Conservation (phyloP, 2,797 vertebrate genomes). For the Malacoctenus gilli region DNA sequence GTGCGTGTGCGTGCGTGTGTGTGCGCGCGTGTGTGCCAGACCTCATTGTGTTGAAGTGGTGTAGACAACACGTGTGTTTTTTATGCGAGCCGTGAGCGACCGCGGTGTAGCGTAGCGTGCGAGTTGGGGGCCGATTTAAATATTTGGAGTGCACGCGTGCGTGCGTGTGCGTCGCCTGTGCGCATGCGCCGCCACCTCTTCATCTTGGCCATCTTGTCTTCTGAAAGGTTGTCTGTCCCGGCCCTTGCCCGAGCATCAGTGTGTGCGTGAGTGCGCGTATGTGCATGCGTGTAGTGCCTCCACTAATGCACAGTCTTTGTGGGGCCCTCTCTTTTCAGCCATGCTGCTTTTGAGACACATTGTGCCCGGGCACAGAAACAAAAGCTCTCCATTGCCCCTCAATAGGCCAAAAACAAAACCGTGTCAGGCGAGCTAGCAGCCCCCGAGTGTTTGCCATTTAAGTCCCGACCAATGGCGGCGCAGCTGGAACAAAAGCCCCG, state of each 20-base stretch:
- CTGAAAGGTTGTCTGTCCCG: conserved; percentile 54
- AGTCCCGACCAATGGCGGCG: conserved; percentile 73
- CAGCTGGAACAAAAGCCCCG: conserved; percentile 73
- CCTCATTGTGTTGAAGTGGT: conserved; percentile 59
- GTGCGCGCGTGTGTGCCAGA: conserved; percentile 22
- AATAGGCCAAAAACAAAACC: conserved; percentile 80
- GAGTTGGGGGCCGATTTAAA: no score
- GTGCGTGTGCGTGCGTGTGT: conserved; percentile 27
- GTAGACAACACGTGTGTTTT: conserved; percentile 54
- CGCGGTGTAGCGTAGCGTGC: conserved; percentile 30
- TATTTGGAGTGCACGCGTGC: conserved; percentile 3
- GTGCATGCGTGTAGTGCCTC: conserved; percentile 62
- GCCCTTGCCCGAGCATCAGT: conserved; percentile 47
- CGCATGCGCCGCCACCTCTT: conserved; percentile 31
- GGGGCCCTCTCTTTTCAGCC: conserved; percentile 75
- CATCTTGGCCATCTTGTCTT: conserved; percentile 32
- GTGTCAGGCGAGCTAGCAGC: conserved; percentile 80
- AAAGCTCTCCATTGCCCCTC: conserved; percentile 78
- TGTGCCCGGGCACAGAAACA: conserved; percentile 76
- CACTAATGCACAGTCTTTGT: conserved; percentile 75
- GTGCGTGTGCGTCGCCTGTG: conserved; percentile 2
- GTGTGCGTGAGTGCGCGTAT: conserved; percentile 36
- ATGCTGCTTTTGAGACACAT: conserved; percentile 77
- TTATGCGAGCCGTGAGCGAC: conserved; percentile 46
- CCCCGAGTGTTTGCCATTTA: conserved; percentile 81